Evolutionary conservation across 2,113 vertebrate species (phyloP), one percentile per base, ranked within the genome.

Genomic region (Leucopternis melanops): DNA sequence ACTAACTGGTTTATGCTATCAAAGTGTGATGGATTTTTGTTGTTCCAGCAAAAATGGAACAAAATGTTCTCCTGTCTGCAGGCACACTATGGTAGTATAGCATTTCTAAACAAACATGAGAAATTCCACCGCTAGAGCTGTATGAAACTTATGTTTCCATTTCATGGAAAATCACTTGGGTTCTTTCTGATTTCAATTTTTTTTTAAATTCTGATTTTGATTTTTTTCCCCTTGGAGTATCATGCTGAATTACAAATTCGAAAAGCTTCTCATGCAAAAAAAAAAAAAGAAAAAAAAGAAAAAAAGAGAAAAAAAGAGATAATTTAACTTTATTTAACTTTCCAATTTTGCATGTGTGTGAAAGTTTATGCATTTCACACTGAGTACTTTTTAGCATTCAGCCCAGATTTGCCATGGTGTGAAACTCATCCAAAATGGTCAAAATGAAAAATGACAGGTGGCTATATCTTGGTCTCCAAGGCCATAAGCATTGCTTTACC

Each of bases 111-210:
- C 16, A 79, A 86, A 61, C 20, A 59, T 6, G 22, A 95, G 78
- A 87, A 88, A 86, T 82, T 91, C 71, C 52, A 88, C 16, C 27
- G 52, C 19, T 40, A 93, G 65, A 96, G 90, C 92, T 95, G 72
- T 90, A 92, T 87, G 92, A 81, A 95, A 88, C 44, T 40, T 83
- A 18, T 12, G 14, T 78, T 94, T 91, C 40, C 55, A 58, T 20
- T 9, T 75, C 47, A 83, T 16, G 87, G 88, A 85, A 65, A 91
- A 72, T n/a, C 9, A 36, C 21, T n/a, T 69, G 13, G 0, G 0
- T 31, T 42, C 70, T n/a, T 52, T 36, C 11, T 18, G n/a, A 74
- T 34, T 31, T 16, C 25, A 21, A 29, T 11, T 47, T 47, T 54
- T 29, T 52, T 57, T 63, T 12, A 1, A 34, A 47, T 49, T 77